These are phyloP conservation scores for Monarcha castaneiventris DNA, from an alignment of 2,113 vertebrate genomes.

Conservation along the genomic window DNA sequence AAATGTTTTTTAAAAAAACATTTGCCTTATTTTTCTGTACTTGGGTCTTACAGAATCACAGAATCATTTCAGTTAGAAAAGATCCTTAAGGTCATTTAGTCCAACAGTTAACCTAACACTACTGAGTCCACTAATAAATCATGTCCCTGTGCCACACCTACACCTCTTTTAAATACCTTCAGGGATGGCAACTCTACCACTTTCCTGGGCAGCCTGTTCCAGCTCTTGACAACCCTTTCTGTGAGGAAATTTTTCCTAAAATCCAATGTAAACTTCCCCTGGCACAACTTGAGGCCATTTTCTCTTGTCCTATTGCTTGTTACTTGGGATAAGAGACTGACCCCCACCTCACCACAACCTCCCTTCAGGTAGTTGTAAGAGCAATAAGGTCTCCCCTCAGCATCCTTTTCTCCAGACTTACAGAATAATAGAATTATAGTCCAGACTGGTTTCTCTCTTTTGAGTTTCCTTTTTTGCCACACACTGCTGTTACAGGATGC, in stretches of 20 bases:
- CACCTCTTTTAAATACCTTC: not conserved
- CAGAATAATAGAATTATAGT: not conserved
- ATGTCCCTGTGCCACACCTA: not conserved
- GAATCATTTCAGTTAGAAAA: not conserved
- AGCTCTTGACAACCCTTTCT: not conserved
- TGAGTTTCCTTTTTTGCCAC: not conserved
- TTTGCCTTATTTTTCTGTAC: not conserved
- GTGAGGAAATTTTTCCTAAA: not conserved
- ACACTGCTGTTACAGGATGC: not conserved
- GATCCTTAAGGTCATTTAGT: not conserved
- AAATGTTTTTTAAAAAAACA: not conserved
- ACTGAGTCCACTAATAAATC: not conserved
- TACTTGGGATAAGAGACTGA: not conserved
- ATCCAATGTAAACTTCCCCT: not conserved
- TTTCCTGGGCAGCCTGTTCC: not conserved
- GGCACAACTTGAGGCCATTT: not conserved
- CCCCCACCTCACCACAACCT: not conserved
- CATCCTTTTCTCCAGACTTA: not conserved
- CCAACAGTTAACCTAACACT: not conserved
- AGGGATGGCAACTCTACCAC: not conserved
- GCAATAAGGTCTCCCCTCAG: not conserved
- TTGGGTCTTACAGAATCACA: not conserved
- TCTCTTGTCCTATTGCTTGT: not conserved
- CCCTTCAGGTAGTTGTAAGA: not conserved
- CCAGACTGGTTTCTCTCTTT: not conserved